phyloP scores from a whole-genome alignment of 64 coral and sea anemone genomes.

The Montipora efflorescens region DNA sequence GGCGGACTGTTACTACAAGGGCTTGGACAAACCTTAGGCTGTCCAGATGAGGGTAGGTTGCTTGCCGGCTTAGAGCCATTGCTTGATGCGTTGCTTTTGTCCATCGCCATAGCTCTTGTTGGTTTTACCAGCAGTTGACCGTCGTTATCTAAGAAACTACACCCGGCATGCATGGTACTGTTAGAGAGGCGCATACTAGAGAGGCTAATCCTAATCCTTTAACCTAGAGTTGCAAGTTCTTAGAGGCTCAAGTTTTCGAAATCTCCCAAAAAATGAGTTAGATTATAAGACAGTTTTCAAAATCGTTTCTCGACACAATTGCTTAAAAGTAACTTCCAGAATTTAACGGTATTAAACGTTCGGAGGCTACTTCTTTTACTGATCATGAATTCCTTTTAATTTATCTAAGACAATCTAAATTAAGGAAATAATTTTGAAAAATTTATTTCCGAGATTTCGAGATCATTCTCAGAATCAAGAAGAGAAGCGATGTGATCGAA shows the following conservation, averaged over 20 bases:
- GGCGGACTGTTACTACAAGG: neutral
- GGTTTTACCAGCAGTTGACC: constrained; percentile 32
- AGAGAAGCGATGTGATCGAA: too few relatives aligned
- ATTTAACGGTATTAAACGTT: too few relatives aligned
- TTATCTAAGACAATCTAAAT: too few relatives aligned
- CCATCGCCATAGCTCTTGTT: neutral
- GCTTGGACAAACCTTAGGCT: neutral
- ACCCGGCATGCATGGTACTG: neutral
- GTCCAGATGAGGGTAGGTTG: neutral
- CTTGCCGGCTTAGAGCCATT: constrained; percentile 15
- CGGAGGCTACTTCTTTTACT: too few relatives aligned
- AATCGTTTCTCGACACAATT: too few relatives aligned
- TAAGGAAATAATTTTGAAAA: too few relatives aligned
- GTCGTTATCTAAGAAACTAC: constrained; percentile 25
- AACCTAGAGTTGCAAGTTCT: too few relatives aligned
- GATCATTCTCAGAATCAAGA: too few relatives aligned
- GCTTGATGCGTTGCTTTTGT: constrained; percentile 17
- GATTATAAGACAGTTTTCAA: neutral
- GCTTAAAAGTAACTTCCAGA: too few relatives aligned
- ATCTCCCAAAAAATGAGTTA: neutral
- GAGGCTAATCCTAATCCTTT: neutral
- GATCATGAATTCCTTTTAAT: too few relatives aligned
- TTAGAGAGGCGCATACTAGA: neutral
- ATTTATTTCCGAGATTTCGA: too few relatives aligned
- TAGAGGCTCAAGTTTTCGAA: too few relatives aligned